Evolutionary conservation across 1,140 invertebrate species (phyloP).

Genomic region (Pissodes strobi): DNA sequence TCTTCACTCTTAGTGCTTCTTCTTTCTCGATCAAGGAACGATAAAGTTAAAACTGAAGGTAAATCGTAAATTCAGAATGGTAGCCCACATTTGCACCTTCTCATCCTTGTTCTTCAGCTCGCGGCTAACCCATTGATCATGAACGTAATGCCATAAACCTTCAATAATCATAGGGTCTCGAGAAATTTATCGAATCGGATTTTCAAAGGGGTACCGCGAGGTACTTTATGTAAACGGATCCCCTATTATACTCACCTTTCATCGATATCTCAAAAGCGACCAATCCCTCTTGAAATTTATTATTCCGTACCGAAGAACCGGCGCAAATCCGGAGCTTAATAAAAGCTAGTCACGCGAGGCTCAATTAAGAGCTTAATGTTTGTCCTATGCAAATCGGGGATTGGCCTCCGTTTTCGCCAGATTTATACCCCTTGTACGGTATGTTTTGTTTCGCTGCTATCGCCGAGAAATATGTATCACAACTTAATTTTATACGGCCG

Average conservation of each 20-base stretch:
- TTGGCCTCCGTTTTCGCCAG: constrained; percentile 35
- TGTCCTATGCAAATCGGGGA: constrained; percentile 45
- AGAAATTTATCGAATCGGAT: too few species aligned
- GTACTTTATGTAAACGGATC: not conserved
- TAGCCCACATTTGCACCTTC: too few species aligned
- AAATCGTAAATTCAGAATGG: too few species aligned
- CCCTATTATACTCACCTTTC: not conserved
- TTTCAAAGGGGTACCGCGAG: too few species aligned
- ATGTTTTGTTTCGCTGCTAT: constrained; percentile 37
- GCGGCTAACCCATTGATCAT: too few species aligned
- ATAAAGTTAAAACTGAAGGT: too few species aligned
- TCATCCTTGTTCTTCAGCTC: too few species aligned
- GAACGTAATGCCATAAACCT: too few species aligned
- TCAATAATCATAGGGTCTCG: too few species aligned
- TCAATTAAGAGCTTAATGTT: constrained; percentile 48
- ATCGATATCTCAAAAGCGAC: not conserved
- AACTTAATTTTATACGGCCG: constrained; percentile 41
- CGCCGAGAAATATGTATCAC: constrained; percentile 37
- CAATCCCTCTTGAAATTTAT: constrained; percentile 25
- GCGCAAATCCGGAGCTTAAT: constrained; percentile 37
- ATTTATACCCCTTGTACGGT: constrained; percentile 40
- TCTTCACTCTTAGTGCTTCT: too few species aligned
- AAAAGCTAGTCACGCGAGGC: constrained; percentile 44
- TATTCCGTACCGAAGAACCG: constrained; percentile 3
- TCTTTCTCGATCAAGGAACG: too few species aligned